Percentiles rank a stretch among this genome's conserved stretches.
phyloP scores from a whole-genome alignment of 2,888 invertebrate genomes.

The Petrophora chlorosata region DNA sequence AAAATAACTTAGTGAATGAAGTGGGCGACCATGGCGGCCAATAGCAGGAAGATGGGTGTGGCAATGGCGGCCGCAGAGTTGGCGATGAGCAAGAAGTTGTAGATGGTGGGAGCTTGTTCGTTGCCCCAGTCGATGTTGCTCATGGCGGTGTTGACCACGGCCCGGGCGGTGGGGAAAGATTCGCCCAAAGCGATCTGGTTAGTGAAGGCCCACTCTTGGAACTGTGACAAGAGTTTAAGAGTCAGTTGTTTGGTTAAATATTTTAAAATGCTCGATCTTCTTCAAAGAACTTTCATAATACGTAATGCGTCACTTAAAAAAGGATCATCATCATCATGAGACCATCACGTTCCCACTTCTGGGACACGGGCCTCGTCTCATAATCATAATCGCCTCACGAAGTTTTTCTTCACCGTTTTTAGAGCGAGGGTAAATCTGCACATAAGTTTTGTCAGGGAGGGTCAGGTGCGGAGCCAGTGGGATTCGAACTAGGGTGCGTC shows the following conservation, averaged over 20 bases:
- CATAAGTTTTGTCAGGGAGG: too few relatives aligned
- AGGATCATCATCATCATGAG: too few relatives aligned
- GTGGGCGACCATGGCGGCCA: slow-evolving; percentile 51
- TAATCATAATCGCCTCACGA: too few relatives aligned
- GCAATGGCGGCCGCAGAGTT: slow-evolving; percentile 51
- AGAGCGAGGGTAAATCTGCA: too few relatives aligned
- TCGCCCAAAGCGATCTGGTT: slow-evolving; percentile 54
- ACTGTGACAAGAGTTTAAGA: slow-evolving; percentile 54
- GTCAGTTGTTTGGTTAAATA: too few relatives aligned
- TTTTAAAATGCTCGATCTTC: too few relatives aligned
- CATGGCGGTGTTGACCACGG: slow-evolving; percentile 51
- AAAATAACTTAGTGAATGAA: slow-evolving; percentile 49
- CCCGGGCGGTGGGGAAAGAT: slow-evolving; percentile 50
- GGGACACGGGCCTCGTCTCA: too few relatives aligned
- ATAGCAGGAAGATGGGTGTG: slow-evolving; percentile 53
- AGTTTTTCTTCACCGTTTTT: too few relatives aligned
- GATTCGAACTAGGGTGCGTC: too few relatives aligned
- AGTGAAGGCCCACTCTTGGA: slow-evolving; percentile 64
- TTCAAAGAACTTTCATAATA: neutral
- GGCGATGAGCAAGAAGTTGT: slow-evolving; percentile 41
- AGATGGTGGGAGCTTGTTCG: slow-evolving; percentile 49
- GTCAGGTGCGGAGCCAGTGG: too few relatives aligned
- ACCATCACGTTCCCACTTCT: too few relatives aligned
- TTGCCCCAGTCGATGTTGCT: slow-evolving; percentile 67
- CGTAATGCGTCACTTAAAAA: too few relatives aligned